These are phyloP conservation scores for Protosalanx chinensis DNA, from an alignment of 2,797 vertebrate species.

Conservation along the genomic window DNA sequence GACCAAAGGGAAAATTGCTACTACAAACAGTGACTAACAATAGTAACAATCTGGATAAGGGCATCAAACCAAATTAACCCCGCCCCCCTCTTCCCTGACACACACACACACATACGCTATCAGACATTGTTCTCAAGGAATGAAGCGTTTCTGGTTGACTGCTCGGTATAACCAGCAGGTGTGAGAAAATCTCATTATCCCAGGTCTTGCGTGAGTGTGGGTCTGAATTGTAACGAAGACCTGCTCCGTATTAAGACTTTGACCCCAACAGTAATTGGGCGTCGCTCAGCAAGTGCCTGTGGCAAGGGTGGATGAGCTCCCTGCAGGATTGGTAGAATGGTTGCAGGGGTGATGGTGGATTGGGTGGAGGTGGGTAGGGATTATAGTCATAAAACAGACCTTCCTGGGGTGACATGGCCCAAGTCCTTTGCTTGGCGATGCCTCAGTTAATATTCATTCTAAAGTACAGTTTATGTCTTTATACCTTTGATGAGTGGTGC, in stretches of 20 bases:
- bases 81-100: too few relatives aligned
- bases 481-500: too few relatives aligned
- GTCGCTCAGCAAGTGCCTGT: conserved; percentile 37
- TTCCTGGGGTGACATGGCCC: too few relatives aligned
- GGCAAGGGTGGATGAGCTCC: conserved; percentile 2
- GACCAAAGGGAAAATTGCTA: conserved; percentile 27
- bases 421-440: too few relatives aligned
- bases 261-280: conserved; percentile 66
- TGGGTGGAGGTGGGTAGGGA: not conserved
- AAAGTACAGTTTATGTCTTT: too few relatives aligned
- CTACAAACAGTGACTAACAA: conserved; percentile 43
- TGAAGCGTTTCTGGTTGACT: conserved; percentile 59
- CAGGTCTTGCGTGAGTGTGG: conserved; percentile 51
- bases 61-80: conserved; percentile 25
- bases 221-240: conserved; percentile 59
- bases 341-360: not conserved
- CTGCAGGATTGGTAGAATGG: conserved; percentile 7
- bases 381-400: not conserved
- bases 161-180: conserved; percentile 65
- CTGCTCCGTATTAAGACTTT: conserved; percentile 60
- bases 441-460: too few relatives aligned
- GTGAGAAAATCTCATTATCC: conserved; percentile 71
- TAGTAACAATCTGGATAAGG: conserved; percentile 33
- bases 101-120: not conserved
- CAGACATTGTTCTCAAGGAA: conserved; percentile 44